Percentiles rank a stretch among this genome's conserved stretches.
Evolutionary conservation across 2,797 vertebrate genomes (phyloP).

Genomic region (Karalla daura): DNA sequence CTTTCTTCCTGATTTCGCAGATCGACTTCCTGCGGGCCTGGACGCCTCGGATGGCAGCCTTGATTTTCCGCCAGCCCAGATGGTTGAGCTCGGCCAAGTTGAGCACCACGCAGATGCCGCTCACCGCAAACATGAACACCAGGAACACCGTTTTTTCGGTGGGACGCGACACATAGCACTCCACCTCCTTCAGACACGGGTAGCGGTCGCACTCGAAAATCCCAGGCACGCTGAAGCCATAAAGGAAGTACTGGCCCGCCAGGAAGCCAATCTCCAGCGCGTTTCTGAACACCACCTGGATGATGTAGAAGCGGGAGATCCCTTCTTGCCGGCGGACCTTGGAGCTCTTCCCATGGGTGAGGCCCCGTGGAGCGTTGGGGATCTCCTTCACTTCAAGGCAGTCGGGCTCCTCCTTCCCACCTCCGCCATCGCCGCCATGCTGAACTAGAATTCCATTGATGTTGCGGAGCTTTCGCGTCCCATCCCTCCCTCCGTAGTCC

Average conservation of each 20-base stretch:
- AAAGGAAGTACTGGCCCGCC: constrained; percentile 90
- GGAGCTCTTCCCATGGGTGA: constrained; percentile 82
- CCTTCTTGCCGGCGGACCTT: constrained; percentile 89
- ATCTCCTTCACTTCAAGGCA: constrained; percentile 86
- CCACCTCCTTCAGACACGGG: constrained; percentile 91
- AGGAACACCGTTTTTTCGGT: constrained; percentile 92
- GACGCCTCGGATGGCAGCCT: constrained; percentile 87
- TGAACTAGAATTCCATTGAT: constrained; percentile 85
- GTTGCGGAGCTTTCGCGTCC: constrained; percentile 81
- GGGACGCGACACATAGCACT: constrained; percentile 92
- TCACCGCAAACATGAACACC: constrained; percentile 94
- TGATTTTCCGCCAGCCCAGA: constrained; percentile 91
- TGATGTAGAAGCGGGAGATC: constrained; percentile 92
- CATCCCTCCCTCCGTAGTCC: constrained; percentile 75
- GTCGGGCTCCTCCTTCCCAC: constrained; percentile 84
- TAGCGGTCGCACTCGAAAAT: constrained; percentile 91
- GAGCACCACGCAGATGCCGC: constrained; percentile 90
- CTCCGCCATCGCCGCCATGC: constrained; percentile 71
- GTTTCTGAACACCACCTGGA: constrained; percentile 92
- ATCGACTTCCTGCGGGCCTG: constrained; percentile 89
- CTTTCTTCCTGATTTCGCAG: constrained; percentile 87
- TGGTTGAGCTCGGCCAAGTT: constrained; percentile 94
- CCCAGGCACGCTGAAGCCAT: constrained; percentile 90
- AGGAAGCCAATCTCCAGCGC: constrained; percentile 91
- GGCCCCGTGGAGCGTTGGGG: constrained; percentile 79